Base-by-base conservation (phyloP, 2,797 vertebrate species). In the Toxotes lorentzi region DNA sequence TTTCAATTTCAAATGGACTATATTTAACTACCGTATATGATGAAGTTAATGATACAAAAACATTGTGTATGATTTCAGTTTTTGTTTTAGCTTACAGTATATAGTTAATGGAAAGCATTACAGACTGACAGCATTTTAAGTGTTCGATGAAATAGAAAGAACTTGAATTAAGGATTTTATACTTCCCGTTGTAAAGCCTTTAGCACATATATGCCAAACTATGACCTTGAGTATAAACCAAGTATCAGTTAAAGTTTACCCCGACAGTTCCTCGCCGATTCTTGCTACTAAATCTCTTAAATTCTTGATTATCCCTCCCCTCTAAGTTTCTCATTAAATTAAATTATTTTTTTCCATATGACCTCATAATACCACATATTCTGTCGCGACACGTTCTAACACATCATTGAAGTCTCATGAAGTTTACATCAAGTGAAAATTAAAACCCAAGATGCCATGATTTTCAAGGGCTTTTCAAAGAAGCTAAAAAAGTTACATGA, bases 21-120 rank as follows among this genome's bases (percentile, higher is more conserved):
- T 90, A 88, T 92, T 91, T 89, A 91, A 91, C 82, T 86, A 54
- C 67, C 83, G 73, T 84, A 61, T 81, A 79, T 82, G 83, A 85
- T 77, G 58, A 81, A 51, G 38, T 72, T 48, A 85, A 71, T 73
- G 34, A 84, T 76, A 16, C 48, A 74, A 67, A 70, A 62, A 30
- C 64, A 59, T 73, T 41, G 45, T 76, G 34, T 70, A 67, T 83
- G n/a, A 82, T 78, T 78, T 80, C 21, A 45, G 7, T 67, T 81
- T 71, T 67, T 76, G 23, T 72, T 81, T 86, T 80, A 75, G 62
- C 58, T 79, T 60, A 54, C 24, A 73, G 19, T 61, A 70, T 62
- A 45, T 48, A 54, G 48, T 71, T 56, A 30, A 57, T 53, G 2
- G 62, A 57, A 65, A 34, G 50, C 54, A 47, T 66, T 70, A 21